Percentiles rank a stretch among this genome's conserved stretches.
Evolutionary conservation across 2,113 vertebrate genomes (phyloP).

Genomic region (Ursus arctos): DNA sequence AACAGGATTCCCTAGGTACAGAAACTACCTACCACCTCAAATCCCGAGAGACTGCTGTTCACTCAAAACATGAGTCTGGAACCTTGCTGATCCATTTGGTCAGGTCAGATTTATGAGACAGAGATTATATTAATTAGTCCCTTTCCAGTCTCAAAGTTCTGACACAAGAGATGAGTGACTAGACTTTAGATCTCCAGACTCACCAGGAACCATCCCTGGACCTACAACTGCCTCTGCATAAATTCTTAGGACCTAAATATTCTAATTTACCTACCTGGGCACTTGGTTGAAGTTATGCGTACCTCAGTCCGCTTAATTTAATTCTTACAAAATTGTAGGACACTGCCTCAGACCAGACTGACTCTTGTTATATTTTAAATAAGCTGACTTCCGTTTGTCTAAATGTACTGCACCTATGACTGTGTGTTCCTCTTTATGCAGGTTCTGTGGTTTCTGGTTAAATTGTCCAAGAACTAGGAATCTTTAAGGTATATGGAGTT

Average conservation of each 20-base stretch:
- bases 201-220: neutral
- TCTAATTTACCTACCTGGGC: neutral
- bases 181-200: neutral
- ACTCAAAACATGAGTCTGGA: neutral
- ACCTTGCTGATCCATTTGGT: neutral
- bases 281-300: neutral
- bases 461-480: neutral
- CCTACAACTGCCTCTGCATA: neutral
- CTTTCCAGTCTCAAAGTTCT: neutral
- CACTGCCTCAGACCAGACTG: neutral
- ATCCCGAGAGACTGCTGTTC: neutral
- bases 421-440: neutral
- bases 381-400: neutral
- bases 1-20: neutral
- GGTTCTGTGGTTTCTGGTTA: neutral
- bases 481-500: neutral
- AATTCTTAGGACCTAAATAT: neutral
- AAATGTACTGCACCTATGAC: neutral
- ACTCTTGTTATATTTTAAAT: slow-evolving; percentile 4
- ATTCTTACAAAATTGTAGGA: neutral
- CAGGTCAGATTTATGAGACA: neutral
- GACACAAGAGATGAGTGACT: neutral
- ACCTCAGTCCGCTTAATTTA: neutral
- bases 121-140: neutral
- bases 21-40: neutral